Conservation (phyloP, 2,888 invertebrate genomes). For the Conistra vaccinii region DNA sequence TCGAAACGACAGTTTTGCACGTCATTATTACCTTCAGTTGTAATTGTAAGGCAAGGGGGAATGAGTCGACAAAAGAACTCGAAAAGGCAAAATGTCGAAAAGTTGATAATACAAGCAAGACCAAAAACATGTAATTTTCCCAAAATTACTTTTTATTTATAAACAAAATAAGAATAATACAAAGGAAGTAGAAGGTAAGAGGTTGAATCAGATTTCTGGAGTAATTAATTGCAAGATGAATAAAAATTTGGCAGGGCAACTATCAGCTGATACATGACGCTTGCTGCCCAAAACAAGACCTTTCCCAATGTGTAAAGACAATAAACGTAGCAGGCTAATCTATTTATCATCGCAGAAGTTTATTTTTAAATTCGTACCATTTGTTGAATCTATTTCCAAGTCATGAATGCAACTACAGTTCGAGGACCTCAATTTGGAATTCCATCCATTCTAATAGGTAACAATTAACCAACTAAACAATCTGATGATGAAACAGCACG, state of each 20-base stretch:
- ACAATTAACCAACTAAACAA: constrained; percentile 33
- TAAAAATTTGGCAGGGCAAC: not conserved
- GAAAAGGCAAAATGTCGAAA: not conserved
- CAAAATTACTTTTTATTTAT: not conserved
- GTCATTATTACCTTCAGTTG: constrained; percentile 35
- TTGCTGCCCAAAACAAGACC: constrained; percentile 45
- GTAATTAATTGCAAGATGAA: not conserved
- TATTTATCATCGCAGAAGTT: constrained; percentile 18
- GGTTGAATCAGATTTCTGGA: not conserved
- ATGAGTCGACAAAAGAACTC: constrained; percentile 19
- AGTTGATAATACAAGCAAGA: not conserved
- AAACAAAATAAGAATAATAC: not conserved
- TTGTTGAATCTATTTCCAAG: constrained; percentile 36
- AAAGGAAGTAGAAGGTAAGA: not conserved
- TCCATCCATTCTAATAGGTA: constrained; percentile 33
- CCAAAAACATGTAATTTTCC: not conserved
- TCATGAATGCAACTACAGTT: constrained; percentile 26
- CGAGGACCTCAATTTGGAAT: constrained; percentile 38
- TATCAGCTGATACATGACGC: constrained; percentile 35
- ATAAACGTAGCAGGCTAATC: constrained; percentile 18
- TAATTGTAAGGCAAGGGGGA: constrained; percentile 22
- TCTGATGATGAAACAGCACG: constrained; percentile 27
- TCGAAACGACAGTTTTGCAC: constrained; percentile 3
- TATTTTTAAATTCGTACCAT: constrained; percentile 40
- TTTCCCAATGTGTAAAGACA: constrained; percentile 35